Conservation (phyloP, 2,888 invertebrate genomes). For the Plutella xylostella region DNA sequence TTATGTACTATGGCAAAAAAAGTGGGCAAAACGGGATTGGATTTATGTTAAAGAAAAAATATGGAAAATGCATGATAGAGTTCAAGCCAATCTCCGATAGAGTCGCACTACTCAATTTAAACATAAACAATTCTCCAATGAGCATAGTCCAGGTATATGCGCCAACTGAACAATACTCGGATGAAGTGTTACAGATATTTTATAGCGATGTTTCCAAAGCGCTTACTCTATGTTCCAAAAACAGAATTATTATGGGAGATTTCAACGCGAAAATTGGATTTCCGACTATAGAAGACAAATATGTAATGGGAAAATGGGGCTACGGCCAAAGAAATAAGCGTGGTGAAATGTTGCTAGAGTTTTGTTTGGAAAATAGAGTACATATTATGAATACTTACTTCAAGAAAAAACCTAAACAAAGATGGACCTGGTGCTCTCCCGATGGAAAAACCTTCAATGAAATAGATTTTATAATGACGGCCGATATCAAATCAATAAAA, state of each 20-base stretch:
- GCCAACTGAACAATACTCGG: neutral
- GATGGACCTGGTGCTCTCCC: neutral
- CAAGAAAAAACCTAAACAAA: neutral
- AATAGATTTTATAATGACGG: neutral
- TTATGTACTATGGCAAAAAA: neutral
- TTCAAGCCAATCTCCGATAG: neutral
- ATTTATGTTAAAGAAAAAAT: neutral
- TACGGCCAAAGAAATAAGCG: neutral
- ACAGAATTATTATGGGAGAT: neutral
- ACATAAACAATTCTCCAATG: neutral
- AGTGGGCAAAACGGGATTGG: neutral
- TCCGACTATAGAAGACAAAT: neutral
- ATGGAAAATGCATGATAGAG: neutral
- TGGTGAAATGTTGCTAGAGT: neutral
- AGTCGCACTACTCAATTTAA: neutral
- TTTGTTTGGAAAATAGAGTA: neutral
- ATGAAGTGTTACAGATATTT: neutral
- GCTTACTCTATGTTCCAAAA: neutral
- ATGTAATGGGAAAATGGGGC: neutral
- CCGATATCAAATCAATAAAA: too few species aligned
- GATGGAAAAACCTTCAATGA: neutral
- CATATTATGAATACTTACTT: neutral
- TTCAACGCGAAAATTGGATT: neutral
- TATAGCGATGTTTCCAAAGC: neutral
- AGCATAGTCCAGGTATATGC: neutral